Base-by-base conservation (phyloP, 2,888 invertebrate genomes). In the Strigamia transsilvanica region DNA sequence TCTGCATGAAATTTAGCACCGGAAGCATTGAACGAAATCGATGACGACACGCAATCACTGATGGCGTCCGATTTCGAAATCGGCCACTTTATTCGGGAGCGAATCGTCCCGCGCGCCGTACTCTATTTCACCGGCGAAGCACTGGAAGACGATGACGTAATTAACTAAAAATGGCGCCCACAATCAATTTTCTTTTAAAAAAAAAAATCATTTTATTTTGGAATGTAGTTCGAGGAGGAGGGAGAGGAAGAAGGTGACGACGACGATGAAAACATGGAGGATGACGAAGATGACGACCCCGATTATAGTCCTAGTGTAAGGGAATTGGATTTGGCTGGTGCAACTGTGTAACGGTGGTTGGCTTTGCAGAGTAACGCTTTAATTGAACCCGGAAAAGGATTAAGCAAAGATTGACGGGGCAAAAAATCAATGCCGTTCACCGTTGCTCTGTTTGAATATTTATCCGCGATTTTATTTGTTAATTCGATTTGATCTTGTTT, bases 41-140 rank as follows among this genome's bases (percentile, higher is more conserved):
- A 97, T 87, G 96, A 97, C 82, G 97, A 98, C 84, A 92, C 94
- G 66, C 95, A 93, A 89, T 92, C 93, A 85, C 90, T 97, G 85
- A 90, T 99, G 85, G 95, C 96, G 12, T 94, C 94, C 82, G 99
- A 99, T 90, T 99, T 97, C 89, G 99, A 99, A 91, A 95, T 99
- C 88, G 99, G 99, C 3, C 99, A 99, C 90, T 97, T 97, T 89
- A 93, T 99, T 87, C 93, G 98, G 85, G 98, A 99, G 89, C 92
- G 98, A 85, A 94, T 99, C 85, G 94, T 99, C 84, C 98, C 99
- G n/a, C 93, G 96, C 87, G 99, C 99, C 83, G 95, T 98, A 82
- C 92, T 99, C 80, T 98, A 96, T 87, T 99, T 93, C 90, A 99
- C 99, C 83, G 99, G 99, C 87, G 94, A 94, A 61, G 83, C 83